phyloP scores from a whole-genome alignment of 1,140 invertebrate species.

The Rhizoglyphus robini region DNA sequence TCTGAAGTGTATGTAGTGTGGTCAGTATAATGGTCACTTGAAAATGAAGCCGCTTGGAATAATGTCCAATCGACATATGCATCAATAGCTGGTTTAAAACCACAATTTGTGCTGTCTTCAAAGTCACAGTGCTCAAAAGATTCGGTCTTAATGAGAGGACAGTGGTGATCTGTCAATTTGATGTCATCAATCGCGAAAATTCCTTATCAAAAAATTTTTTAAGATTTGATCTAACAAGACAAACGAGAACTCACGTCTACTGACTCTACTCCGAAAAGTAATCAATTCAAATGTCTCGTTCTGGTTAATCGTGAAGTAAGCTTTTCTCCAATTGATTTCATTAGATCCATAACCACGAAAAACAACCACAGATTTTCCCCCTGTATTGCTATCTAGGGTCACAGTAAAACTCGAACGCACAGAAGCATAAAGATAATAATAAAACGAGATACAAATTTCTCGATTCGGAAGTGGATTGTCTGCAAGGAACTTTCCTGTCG shows the following conservation, averaged over 20 bases:
- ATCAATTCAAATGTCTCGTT: neutral
- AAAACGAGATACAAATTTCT: neutral
- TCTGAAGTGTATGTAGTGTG: neutral
- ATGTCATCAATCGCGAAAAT: constrained; percentile 11
- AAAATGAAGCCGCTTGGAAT: neutral
- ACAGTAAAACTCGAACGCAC: neutral
- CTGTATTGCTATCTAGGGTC: neutral
- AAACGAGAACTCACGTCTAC: neutral
- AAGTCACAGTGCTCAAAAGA: neutral
- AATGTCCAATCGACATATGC: neutral
- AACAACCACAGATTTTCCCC: neutral
- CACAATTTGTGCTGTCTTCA: neutral
- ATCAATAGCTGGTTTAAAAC: neutral
- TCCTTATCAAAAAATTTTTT: no score
- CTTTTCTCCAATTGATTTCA: neutral
- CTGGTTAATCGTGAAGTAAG: neutral
- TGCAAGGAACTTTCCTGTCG: neutral
- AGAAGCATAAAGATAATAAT: neutral
- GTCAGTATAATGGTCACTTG: neutral
- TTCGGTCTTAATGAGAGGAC: neutral
- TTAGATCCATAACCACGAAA: neutral
- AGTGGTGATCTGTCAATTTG: neutral
- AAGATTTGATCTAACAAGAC: no score
- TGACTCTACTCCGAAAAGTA: neutral
- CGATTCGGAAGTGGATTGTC: neutral